Conservation (phyloP, 37 sponge, comb jelly and placozoan genomes). For the Cliona cf. orientalis region DNA sequence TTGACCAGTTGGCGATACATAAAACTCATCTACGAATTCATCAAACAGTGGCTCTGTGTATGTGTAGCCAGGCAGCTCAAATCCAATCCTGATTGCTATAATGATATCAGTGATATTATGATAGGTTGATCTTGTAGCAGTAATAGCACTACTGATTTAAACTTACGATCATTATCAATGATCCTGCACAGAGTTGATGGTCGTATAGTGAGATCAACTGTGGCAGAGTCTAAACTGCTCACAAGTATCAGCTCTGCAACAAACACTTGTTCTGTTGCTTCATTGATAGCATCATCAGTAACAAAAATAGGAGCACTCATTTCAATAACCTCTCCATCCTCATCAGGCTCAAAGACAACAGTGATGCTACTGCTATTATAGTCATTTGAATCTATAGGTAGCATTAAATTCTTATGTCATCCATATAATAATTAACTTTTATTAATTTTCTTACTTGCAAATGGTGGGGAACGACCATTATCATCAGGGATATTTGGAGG, state of each 20-base stretch:
- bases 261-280: conserved; percentile 9
- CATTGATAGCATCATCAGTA: conserved; percentile 30
- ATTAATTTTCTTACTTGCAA: too few species aligned
- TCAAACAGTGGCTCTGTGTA: too few species aligned
- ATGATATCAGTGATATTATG: too few species aligned
- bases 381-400: too few species aligned
- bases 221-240: not conserved
- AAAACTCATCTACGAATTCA: too few species aligned
- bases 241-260: not conserved
- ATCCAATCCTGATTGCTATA: too few species aligned
- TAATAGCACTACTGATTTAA: not conserved
- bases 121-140: too few species aligned
- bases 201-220: not conserved
- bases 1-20: too few species aligned
- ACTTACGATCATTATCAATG: conserved; percentile 36
- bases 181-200: not conserved
- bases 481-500: too few species aligned
- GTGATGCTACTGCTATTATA: not conserved
- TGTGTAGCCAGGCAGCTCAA: too few species aligned
- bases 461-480: too few species aligned
- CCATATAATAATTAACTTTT: not conserved
- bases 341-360: not conserved
- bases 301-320: not conserved
- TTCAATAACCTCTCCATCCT: not conserved
- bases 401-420: not conserved